Evolutionary conservation across 2,797 vertebrate species (phyloP).

Genomic region (Malacoraja senta): DNA sequence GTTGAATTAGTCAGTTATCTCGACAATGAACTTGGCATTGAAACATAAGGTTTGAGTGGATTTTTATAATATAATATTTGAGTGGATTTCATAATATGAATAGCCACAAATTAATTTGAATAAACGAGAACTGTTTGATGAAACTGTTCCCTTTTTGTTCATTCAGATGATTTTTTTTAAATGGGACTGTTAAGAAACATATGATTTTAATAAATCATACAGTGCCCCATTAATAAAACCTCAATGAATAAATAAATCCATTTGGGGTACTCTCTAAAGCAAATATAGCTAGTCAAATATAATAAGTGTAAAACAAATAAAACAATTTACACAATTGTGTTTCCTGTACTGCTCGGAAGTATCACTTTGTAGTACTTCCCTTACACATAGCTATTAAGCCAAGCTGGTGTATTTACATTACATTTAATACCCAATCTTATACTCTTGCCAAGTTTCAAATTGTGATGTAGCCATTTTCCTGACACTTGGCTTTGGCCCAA

Average conservation of each 20-base stretch:
- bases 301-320: not conserved
- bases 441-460: not conserved
- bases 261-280: not conserved
- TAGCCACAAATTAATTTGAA: not conserved
- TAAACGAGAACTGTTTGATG: not conserved
- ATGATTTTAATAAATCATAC: not conserved
- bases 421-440: not conserved
- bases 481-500: not conserved
- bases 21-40: not conserved
- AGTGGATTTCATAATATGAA: not conserved
- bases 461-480: not conserved
- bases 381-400: not conserved
- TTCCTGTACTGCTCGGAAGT: not conserved
- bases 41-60: not conserved
- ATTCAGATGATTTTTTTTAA: not conserved
- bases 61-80: not conserved
- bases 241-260: not conserved
- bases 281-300: not conserved
- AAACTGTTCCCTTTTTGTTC: not conserved
- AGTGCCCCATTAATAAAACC: not conserved
- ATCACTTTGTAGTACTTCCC: not conserved
- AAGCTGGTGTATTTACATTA: not conserved
- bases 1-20: not conserved
- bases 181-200: not conserved
- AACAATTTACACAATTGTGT: not conserved